Base-by-base conservation (phyloP, 2,888 invertebrate genomes). In the Sinhomidia bicolor region DNA sequence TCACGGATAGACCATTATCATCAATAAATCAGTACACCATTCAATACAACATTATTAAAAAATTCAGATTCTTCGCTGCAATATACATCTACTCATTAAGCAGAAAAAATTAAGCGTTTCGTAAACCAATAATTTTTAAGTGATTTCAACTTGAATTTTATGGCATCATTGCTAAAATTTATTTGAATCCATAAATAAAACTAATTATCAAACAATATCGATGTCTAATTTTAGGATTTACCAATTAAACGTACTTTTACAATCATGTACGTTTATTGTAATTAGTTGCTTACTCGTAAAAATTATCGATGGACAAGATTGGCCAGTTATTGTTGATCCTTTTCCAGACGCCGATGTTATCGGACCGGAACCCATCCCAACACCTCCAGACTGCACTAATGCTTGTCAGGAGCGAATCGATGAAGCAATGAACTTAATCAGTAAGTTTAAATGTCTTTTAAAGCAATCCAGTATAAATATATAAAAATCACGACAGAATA, bases 301-400 rank as follows among this genome's bases (percentile, higher is more conserved):
- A 57, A 41, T 74, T 9, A 84, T 80, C 41, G 74, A 86, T 23
- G 57, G 80, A 7, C 78, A 85, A 74, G 71, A 60, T 26, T 82
- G 82, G 87, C 87, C 87, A 32, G 17, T 87, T 2, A 44, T 87
- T 9, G 6, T 82, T 3, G 87, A 87, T 76, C 87, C 87, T 7
- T 87, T 87, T n/a, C 87, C 86, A 0, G 78, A 83, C 29, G 1
- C 41, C 3, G 81, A 76, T 36, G 14, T 44, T 14, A 87, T 82
- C n/a, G 68, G 57, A 47, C 74, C 87, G 0, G 87, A 87, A 62
- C 82, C 76, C 0, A 4, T 17, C 1, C 41, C 68, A 0, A 79
- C 65, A 41, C 54, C 86, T 17, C 20, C 51, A 2, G 87, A 82
- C 23, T 87, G 87, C 20, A 57, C 62, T 23, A 9, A 4, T 10